phyloP scores from a whole-genome alignment of 1,140 invertebrate genomes.

The Hycleus cichorii region DNA sequence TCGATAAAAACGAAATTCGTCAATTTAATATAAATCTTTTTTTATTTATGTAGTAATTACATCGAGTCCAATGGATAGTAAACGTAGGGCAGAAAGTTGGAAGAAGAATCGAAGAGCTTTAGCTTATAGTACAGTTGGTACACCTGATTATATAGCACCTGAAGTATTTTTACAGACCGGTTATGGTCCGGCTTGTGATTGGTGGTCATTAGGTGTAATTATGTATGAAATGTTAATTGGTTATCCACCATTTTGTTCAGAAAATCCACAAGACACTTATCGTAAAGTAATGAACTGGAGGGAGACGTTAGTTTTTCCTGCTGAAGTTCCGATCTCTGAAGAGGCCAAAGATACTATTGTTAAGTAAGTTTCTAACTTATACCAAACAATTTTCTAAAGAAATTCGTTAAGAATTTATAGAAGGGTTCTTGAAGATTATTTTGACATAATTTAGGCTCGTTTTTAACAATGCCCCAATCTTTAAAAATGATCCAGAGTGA shows the following conservation, averaged over 20 bases:
- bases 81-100: constrained; percentile 95
- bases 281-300: constrained; percentile 99
- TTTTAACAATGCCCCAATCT: too few relatives aligned
- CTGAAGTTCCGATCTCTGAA: constrained; percentile 97
- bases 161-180: constrained; percentile 95
- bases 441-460: too few relatives aligned
- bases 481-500: too few relatives aligned
- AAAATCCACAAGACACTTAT: constrained; percentile 99
- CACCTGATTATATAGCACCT: constrained; percentile 99
- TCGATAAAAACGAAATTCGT: not conserved
- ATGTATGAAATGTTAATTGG: constrained; percentile 99
- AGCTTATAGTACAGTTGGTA: constrained; percentile 95
- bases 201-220: constrained; percentile 99
- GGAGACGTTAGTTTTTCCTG: constrained; percentile 95
- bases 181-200: constrained; percentile 95
- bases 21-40: not conserved
- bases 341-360: constrained; percentile 80
- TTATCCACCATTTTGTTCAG: constrained; percentile 98
- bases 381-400: not conserved
- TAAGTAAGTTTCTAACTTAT: constrained; percentile 28
- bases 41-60: constrained; percentile 44
- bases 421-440: too few relatives aligned
- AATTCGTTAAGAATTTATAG: too few relatives aligned
- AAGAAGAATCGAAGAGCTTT: constrained; percentile 90
- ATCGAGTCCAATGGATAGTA: constrained; percentile 88